These are phyloP conservation scores for Patella vulgata DNA, from an alignment of 1,140 invertebrate genomes.

Conservation along the genomic window DNA sequence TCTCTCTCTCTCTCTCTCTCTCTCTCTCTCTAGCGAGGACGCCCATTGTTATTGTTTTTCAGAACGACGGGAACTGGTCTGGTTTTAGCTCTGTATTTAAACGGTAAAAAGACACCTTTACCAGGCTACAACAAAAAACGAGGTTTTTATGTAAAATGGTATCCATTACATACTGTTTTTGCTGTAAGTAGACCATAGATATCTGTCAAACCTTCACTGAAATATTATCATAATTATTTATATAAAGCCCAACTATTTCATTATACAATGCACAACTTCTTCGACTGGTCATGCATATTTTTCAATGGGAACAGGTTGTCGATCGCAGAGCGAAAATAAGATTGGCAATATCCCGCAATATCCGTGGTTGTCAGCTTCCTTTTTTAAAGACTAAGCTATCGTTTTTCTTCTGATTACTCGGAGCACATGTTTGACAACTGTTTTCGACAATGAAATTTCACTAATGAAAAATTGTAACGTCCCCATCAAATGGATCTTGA, in stretches of 20 bases:
- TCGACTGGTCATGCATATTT: not conserved
- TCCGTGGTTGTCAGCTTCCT: too few relatives aligned
- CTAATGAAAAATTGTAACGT: too few relatives aligned
- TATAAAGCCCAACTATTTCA: too few relatives aligned
- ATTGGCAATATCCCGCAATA: not conserved
- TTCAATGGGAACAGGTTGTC: not conserved
- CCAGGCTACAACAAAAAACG: constrained; percentile 70
- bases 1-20: not conserved
- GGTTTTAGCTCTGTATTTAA: constrained; percentile 83
- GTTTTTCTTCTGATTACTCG: too few relatives aligned
- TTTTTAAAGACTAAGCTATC: too few relatives aligned
- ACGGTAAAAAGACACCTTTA: constrained; percentile 75
- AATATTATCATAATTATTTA: too few relatives aligned
- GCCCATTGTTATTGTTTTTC: constrained; percentile 57
- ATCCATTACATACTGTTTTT: constrained; percentile 83
- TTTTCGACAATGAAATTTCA: too few relatives aligned
- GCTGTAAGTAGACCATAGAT: constrained; percentile 72
- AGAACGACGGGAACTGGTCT: constrained; percentile 84
- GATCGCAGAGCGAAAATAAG: not conserved
- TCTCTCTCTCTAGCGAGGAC: too few relatives aligned
- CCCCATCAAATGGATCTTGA: too few relatives aligned
- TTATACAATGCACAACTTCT: not conserved
- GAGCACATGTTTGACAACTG: too few relatives aligned
- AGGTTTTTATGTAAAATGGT: constrained; percentile 62
- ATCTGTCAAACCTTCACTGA: too few relatives aligned